A percentile compares a stretch with the other conserved stretches of the same genome.
phyloP scores from a whole-genome alignment of 2,113 vertebrate genomes.

The Chaenocephalus aceratus region DNA sequence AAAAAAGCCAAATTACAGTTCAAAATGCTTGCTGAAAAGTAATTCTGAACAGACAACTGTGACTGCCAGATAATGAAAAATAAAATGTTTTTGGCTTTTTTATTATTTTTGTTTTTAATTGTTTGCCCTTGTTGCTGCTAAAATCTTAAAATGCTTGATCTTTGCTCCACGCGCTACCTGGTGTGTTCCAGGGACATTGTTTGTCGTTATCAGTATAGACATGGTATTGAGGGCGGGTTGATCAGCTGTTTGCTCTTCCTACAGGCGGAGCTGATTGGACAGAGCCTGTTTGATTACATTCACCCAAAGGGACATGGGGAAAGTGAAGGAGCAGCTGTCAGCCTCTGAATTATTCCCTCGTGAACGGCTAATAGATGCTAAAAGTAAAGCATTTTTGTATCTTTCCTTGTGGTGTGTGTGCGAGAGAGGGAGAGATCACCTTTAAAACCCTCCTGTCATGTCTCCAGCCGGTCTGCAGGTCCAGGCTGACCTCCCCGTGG shows the following conservation, averaged over 20 bases:
- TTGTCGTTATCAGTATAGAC: constrained; percentile 11
- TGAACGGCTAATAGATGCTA: constrained; percentile 91
- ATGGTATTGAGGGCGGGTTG: constrained; percentile 15
- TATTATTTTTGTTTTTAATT: not conserved
- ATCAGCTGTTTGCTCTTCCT: constrained; percentile 32
- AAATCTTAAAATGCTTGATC: not conserved
- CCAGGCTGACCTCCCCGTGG: constrained; percentile 88
- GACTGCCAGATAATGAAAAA: too few relatives aligned
- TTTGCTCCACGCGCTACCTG: constrained; percentile 30
- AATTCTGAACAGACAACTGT: too few relatives aligned
- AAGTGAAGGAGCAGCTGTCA: constrained; percentile 94
- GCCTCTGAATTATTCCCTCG: constrained; percentile 88
- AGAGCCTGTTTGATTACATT: constrained; percentile 93
- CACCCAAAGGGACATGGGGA: constrained; percentile 94
- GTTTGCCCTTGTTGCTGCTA: not conserved
- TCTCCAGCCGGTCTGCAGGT: constrained; percentile 89
- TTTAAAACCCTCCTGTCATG: constrained; percentile 39
- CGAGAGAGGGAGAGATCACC: not conserved
- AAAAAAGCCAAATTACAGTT: too few relatives aligned
- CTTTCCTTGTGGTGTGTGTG: not conserved
- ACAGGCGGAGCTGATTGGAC: constrained; percentile 90
- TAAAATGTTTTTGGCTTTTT: too few relatives aligned
- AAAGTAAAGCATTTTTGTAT: constrained; percentile 85
- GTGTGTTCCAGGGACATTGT: constrained; percentile 31
- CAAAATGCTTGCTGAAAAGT: too few relatives aligned